Base-by-base conservation (phyloP, 1,140 invertebrate species). In the Magallana angulata region DNA sequence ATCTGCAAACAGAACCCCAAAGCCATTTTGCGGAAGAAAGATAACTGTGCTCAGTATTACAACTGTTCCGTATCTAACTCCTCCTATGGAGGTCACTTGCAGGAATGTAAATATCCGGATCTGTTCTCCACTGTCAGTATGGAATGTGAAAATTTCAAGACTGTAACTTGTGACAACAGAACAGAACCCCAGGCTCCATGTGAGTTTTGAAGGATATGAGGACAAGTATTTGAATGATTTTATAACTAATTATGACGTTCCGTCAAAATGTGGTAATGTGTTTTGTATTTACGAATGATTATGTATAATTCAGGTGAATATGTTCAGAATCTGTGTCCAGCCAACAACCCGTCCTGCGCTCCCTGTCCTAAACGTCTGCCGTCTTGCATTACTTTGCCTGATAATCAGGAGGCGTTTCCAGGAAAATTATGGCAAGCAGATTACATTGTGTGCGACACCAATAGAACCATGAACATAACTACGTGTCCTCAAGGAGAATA, bases 171-270 rank as follows among this genome's bases (percentile, higher is more conserved):
- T 90, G 87, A 87, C 7, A 58, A 80, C 59, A 86, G 90, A 57
- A 90, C 89, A 57, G 91, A 92, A 85, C 91, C 92, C 4, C 90
- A 92, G 30, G 92, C 92, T 48, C 92, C 92, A 36, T 93, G 93
- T 93, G 86, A 92, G 93, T 92, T 18, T 57, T 57, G 11, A 57
- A 30, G 16, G 82, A 4, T 58, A 57, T 58, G 24, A 48, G 5
- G 36, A 48, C 36, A 48, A 48, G 2, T 48, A 48, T 48, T 48
- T 48, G 36, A 48, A 48, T 48, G 5, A 48, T 48, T 48, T 48
- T 48, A 2, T 48, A 48, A 48, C 5, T 2, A 48, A 48, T 48
- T 48, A 48, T 48, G 5, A 5, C 5, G 36, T 48, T 48, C 36
- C 36, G 5, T 82, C 14, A 56, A 36, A 56, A 82, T 82, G 7